Base-by-base conservation (phyloP, 2,888 invertebrate genomes). In the Lasioglossum oenotherae region DNA sequence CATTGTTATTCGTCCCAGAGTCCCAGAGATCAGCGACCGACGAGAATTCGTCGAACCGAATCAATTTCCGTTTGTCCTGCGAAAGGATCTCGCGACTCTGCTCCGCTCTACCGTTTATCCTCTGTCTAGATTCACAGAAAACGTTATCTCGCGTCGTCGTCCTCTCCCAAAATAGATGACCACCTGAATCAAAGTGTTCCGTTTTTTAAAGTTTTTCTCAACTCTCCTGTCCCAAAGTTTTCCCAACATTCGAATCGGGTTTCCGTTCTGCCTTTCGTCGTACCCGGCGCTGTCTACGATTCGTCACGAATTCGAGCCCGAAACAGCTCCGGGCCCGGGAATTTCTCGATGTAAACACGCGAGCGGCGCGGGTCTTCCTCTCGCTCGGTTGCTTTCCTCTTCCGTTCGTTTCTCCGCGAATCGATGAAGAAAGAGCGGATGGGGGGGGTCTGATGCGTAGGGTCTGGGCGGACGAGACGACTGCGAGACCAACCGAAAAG, bases 1-100 rank as follows among this genome's bases (percentile, higher is more conserved):
- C 91, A 94, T 94, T 94, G 94, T 94, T 69, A 87, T 90, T 87
- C 91, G 86, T 79, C 57, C 86, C n/a, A 1, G 53, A 57, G n/a
- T 81, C 38, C 74, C 64, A 64, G 73, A 84, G 85, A 88, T 82
- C 83, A 71, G 75, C 64, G 69, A 44, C 46, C 74, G 82, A 46
- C 46, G 41, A 74, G 81, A 80, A 82, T 89, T 81, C 87, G 87
- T 86, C 81, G 86, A 85, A 86, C 74, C 76, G 69, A 84, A 84
- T 85, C 90, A 74, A 89, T 90, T 88, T 86, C 77, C 84, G 76
- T 85, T 86, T 82, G 78, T 38, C 72, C 64, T 23, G 69, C 64
- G 23, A 44, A 64, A 46, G 67, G 49, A 60, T 16, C 38, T 57
- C 60, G n/a, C 41, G 74, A 16, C 46, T 46, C 46, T 46, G 46